phyloP scores from a whole-genome alignment of 2,888 invertebrate genomes.

The Hyles lineata region DNA sequence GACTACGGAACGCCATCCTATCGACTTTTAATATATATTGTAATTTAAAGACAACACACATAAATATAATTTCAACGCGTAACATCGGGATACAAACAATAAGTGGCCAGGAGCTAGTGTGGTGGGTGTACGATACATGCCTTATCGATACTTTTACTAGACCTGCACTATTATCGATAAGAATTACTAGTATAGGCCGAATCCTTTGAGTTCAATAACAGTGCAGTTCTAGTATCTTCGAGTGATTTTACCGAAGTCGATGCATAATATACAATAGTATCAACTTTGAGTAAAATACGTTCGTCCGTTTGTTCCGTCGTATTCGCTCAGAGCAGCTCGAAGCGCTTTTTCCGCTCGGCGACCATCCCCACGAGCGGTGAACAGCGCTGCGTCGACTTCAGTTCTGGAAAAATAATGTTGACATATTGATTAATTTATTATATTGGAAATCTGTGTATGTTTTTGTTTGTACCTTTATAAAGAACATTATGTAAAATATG shows the following conservation, averaged over 20 bases:
- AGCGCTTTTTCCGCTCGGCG: slow-evolving; percentile 89
- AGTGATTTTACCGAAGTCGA: slow-evolving; percentile 17
- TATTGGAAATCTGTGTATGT: neutral
- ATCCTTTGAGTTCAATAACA: neutral
- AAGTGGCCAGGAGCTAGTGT: slow-evolving; percentile 80
- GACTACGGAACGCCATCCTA: neutral
- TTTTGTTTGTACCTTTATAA: too few relatives aligned
- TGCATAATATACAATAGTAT: slow-evolving; percentile 15
- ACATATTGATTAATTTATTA: neutral
- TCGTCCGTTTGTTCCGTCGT: slow-evolving; percentile 24
- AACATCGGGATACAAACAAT: slow-evolving; percentile 50
- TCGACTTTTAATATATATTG: slow-evolving; percentile 11
- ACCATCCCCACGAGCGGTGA: slow-evolving; percentile 88
- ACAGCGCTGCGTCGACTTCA: slow-evolving; percentile 67
- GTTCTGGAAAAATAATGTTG: slow-evolving; percentile 62
- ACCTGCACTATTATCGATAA: slow-evolving; percentile 18
- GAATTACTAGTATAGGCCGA: neutral
- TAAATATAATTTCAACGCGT: slow-evolving; percentile 37
- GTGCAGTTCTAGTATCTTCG: slow-evolving; percentile 4
- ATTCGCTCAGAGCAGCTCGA: slow-evolving; percentile 77
- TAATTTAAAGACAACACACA: slow-evolving; percentile 37
- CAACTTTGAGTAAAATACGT: slow-evolving; percentile 41
- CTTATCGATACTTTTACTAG: slow-evolving; percentile 17
- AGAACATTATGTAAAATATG: too few relatives aligned
- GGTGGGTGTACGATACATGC: slow-evolving; percentile 61